A percentile compares a stretch with the other conserved stretches of the same genome.
These are phyloP conservation scores for Phyllotreta striolata DNA, from an alignment of 2,888 invertebrate genomes.

Conservation along the genomic window DNA sequence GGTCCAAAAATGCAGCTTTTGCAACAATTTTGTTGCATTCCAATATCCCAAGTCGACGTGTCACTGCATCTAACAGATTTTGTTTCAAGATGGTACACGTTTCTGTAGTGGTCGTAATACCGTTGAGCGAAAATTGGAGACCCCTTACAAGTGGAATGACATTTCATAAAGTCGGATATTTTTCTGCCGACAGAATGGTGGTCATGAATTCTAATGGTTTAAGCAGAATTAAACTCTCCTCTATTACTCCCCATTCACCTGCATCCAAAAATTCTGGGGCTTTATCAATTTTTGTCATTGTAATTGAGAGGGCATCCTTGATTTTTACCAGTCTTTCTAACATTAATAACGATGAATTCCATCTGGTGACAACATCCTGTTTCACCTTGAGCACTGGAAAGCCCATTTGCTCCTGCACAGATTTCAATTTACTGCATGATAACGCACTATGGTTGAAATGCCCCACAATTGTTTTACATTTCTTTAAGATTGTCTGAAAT, in stretches of 20 bases:
- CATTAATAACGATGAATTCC: conserved; percentile 44
- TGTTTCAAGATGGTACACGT: conserved; percentile 14
- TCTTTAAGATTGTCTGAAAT: conserved; percentile 7
- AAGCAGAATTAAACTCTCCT: conserved; percentile 40
- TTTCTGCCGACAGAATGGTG: conserved; percentile 42
- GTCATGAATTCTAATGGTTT: conserved; percentile 42
- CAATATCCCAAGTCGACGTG: conserved; percentile 21
- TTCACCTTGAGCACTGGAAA: conserved; percentile 44
- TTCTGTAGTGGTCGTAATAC: conserved; percentile 25
- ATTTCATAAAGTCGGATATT: conserved; percentile 45
- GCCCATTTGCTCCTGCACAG: conserved; percentile 40
- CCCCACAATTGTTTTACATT: conserved; percentile 23
- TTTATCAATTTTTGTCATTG: conserved; percentile 23
- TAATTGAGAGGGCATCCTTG: conserved; percentile 31
- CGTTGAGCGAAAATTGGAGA: conserved; percentile 34
- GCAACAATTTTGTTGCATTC: conserved; percentile 32
- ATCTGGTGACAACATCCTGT: conserved; percentile 45
- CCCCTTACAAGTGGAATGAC: conserved; percentile 44
- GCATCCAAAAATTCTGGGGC: conserved; percentile 35
- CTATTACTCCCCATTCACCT: conserved; percentile 43
- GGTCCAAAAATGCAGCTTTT: conserved; percentile 42
- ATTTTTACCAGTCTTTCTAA: conserved; percentile 29
- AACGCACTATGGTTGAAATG: conserved; percentile 39
- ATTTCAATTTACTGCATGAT: conserved; percentile 36
- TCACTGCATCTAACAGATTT: conserved; percentile 22